Conservation (phyloP, 1,140 invertebrate species). For the Aphaenogaster ashmeadi region DNA sequence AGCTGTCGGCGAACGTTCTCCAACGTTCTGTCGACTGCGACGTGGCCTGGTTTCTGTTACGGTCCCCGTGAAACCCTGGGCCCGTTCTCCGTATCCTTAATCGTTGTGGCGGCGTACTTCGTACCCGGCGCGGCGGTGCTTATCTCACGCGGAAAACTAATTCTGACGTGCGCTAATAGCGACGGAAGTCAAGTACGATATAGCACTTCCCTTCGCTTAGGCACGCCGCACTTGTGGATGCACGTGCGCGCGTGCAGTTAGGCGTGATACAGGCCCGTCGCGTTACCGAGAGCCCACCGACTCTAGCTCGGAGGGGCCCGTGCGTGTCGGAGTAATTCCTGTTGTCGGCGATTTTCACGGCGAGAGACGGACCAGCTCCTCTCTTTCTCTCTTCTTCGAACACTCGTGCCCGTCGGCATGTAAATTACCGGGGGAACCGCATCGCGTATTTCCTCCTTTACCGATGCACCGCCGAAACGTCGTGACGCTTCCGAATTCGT, state of each 20-base stretch:
- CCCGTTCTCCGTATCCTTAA: constrained; percentile 60
- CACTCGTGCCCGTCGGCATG: constrained; percentile 25
- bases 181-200: constrained; percentile 78
- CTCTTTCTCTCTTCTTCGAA: neutral
- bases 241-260: constrained; percentile 73
- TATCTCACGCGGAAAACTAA: constrained; percentile 79
- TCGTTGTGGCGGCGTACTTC: constrained; percentile 59
- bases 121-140: constrained; percentile 47
- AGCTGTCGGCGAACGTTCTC: neutral
- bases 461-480: neutral
- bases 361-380: constrained; percentile 51
- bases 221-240: constrained; percentile 55
- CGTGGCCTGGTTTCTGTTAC: constrained; percentile 3
- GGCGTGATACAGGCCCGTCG: constrained; percentile 18
- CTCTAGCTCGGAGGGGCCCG: constrained; percentile 34
- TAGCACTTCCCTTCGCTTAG: constrained; percentile 72
- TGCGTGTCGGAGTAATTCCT: constrained; percentile 52
- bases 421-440: constrained; percentile 30
- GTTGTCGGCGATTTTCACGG: constrained; percentile 65
- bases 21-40: neutral
- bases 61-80: neutral
- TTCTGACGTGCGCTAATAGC: constrained; percentile 78
- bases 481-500: constrained; percentile 18
- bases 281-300: constrained; percentile 37
- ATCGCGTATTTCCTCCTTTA: constrained; percentile 31